Conservation (phyloP, 2,797 vertebrate genomes). For the Chanos chanos region DNA sequence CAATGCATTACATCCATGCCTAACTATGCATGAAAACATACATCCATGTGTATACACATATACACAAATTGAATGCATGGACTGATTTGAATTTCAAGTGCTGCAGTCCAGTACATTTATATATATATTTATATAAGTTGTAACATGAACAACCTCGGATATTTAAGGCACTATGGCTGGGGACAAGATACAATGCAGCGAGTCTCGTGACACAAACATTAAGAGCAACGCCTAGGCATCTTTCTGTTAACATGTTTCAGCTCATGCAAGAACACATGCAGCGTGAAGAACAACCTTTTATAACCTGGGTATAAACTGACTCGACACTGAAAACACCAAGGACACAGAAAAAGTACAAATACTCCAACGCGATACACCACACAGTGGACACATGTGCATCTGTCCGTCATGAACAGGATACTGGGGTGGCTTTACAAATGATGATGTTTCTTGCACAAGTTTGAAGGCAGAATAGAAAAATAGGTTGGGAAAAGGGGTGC, state of each 20-base stretch:
- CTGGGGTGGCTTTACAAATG: slow-evolving; percentile 98
- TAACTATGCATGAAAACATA: slow-evolving; percentile 70
- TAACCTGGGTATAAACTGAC: slow-evolving; percentile 83
- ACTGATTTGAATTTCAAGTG: slow-evolving; percentile 97
- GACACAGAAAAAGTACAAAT: slow-evolving; percentile 86
- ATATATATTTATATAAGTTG: slow-evolving; percentile 90
- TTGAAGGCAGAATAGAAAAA: slow-evolving; percentile 99
- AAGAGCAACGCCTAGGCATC: slow-evolving; percentile 93
- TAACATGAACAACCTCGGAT: slow-evolving; percentile 99
- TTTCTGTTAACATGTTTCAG: slow-evolving; percentile 76
- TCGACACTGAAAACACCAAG: slow-evolving; percentile 91
- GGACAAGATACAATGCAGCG: slow-evolving; percentile 97
- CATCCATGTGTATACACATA: slow-evolving; percentile 56
- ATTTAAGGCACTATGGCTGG: slow-evolving; percentile 99
- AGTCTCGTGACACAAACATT: slow-evolving; percentile 91
- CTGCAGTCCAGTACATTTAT: slow-evolving; percentile 97
- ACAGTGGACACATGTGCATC: slow-evolving; percentile 88
- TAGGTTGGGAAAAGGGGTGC: slow-evolving; percentile 79
- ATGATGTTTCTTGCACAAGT: slow-evolving; percentile 96
- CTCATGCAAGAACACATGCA: slow-evolving; percentile 99
- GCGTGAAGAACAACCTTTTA: slow-evolving; percentile 88
- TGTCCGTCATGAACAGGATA: slow-evolving; percentile 89
- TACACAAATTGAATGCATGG: slow-evolving; percentile 79
- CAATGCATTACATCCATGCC: slow-evolving; percentile 72
- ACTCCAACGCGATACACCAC: slow-evolving; percentile 82